Evolutionary conservation across 1,140 invertebrate species (phyloP), one percentile per base, ranked within the genome.

Genomic region (Drosophila repleta): DNA sequence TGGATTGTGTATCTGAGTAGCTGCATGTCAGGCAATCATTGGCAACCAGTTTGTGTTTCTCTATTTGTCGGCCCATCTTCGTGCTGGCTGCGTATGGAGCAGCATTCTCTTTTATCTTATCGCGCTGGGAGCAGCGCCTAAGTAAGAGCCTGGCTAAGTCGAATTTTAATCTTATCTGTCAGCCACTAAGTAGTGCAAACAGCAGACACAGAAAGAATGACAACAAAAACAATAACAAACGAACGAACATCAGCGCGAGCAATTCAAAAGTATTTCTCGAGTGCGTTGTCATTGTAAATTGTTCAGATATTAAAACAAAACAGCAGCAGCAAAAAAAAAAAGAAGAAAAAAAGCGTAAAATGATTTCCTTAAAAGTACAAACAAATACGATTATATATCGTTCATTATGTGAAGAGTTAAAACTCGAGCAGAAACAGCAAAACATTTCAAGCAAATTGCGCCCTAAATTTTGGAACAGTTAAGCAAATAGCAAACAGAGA

Each of bases 111-210:
- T 80, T 85, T 85, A 87, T 87, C 82, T 87, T 88, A 87, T 87
- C 81, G 70, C 49, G 21, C 51, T 46, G 62, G 69, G 66, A 26
- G 60, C 64, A 26, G 60, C 64, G 56, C 58, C 64, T 74, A 32
- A 29, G 39, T 43, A 43, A 29, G 35, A 57, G 62, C 6, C 79
- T 26, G 71, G 61, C 78, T 87, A 83, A 82, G 75, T 75, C 84
- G 77, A 75, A 79, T 76, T 88, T 83, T 87, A 87, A 87, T 87
- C 83, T 87, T 87, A 87, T 87, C 83, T 83, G 76, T 79, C 83
- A 79, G 67, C 88, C 88, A 83, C 72, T 87, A 87, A 88, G 83
- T 88, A 88, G 72, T 88, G 73, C 82, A 87, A 87, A 87, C 82
- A 83, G 58, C 60, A 88, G 67, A 61, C 71, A 84, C 65, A 74